Evolutionary conservation across 2,113 vertebrate genomes (phyloP).

Genomic region (Pycnonotus jocosus): DNA sequence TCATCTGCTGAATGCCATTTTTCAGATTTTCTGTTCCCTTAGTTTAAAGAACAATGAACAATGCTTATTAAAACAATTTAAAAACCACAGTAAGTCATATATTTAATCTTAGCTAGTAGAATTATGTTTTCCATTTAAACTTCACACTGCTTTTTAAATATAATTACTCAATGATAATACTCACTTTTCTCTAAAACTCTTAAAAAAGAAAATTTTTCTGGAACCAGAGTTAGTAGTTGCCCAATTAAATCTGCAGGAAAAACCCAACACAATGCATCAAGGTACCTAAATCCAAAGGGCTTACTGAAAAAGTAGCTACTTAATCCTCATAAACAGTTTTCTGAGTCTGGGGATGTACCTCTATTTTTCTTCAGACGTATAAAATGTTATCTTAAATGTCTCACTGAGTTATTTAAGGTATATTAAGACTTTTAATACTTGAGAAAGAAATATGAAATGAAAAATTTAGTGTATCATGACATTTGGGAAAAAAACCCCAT

Average conservation of each 20-base stretch:
- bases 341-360: background rate
- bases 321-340: background rate
- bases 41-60: background rate
- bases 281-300: background rate
- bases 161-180: background rate
- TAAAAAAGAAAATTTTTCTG: background rate
- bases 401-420: background rate
- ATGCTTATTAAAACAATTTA: background rate
- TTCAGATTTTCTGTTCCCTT: background rate
- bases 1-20: background rate
- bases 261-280: background rate
- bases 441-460: background rate
- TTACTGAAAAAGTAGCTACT: background rate
- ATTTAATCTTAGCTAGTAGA: background rate
- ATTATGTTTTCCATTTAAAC: background rate
- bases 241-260: background rate
- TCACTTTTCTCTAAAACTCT: background rate
- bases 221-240: background rate
- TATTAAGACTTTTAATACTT: background rate
- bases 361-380: background rate
- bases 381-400: background rate
- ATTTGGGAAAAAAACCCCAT: background rate
- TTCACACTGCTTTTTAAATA: background rate
- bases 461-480: background rate
- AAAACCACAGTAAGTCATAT: background rate